A percentile compares a stretch with the other conserved stretches of the same genome.
Conservation (phyloP, 1,140 invertebrate genomes). For the Bombus pyrosoma region DNA sequence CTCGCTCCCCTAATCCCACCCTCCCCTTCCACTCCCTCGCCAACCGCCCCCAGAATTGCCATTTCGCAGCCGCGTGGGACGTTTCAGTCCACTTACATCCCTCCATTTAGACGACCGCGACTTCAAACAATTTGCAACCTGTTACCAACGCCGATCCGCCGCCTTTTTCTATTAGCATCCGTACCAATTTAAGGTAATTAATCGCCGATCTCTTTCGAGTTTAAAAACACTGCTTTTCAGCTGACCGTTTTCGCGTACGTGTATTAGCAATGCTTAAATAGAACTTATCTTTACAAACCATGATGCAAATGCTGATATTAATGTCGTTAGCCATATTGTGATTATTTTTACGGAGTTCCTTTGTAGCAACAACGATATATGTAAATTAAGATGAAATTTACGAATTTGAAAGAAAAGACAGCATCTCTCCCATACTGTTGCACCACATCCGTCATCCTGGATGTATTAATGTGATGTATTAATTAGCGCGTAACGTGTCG, state of each 20-base stretch:
- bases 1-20: constrained; percentile 56
- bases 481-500: constrained; percentile 62
- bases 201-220: not conserved
- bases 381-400: not conserved
- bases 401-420: not conserved
- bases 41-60: constrained; percentile 30
- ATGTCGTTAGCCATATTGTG: not conserved
- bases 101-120: constrained; percentile 9
- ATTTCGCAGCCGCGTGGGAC: constrained; percentile 65
- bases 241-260: too few relatives aligned
- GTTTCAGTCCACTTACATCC: constrained; percentile 56
- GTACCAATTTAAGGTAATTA: constrained; percentile 26
- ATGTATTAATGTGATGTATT: constrained; percentile 52
- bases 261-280: too few relatives aligned
- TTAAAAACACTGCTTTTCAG: too few relatives aligned
- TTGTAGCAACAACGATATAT: too few relatives aligned
- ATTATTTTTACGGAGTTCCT: not conserved
- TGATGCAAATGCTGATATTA: too few relatives aligned
- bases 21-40: not conserved
- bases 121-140: constrained; percentile 53
- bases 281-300: too few relatives aligned
- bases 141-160: constrained; percentile 28
- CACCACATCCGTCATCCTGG: not conserved
- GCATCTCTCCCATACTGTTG: not conserved
- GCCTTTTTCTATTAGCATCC: constrained; percentile 20